Evolutionary conservation across 2,888 invertebrate species (phyloP).

Genomic region (Tholera decimalis): DNA sequence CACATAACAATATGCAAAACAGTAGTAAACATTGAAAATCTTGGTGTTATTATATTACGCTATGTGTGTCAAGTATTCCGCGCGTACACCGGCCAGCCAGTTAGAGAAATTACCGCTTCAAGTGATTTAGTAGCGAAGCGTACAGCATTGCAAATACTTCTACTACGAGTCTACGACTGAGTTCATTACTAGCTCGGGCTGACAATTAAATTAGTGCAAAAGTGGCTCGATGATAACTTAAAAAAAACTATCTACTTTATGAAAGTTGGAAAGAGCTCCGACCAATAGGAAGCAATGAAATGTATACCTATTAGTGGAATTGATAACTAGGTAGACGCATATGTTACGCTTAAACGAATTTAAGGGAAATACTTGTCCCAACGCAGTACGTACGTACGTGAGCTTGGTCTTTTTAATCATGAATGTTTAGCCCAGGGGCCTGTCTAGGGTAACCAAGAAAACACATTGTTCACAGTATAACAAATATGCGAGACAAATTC

Average conservation of each 20-base stretch:
- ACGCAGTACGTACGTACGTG: no score
- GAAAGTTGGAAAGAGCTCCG: background rate
- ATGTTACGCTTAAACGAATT: background rate
- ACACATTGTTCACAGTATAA: no score
- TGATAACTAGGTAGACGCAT: background rate
- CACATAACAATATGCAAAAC: constrained; percentile 39
- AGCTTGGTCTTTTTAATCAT: no score
- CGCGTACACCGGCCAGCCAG: constrained; percentile 46
- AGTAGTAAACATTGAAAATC: constrained; percentile 53
- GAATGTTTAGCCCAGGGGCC: no score
- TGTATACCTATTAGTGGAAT: background rate
- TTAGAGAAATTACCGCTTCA: constrained; percentile 64
- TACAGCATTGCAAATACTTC: constrained; percentile 42
- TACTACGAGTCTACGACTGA: constrained; percentile 7
- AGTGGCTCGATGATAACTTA: constrained; percentile 10
- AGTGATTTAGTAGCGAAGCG: constrained; percentile 56
- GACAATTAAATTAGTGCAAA: constrained; percentile 50
- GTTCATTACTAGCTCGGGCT: constrained; percentile 39
- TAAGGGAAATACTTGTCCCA: no score
- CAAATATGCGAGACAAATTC: background rate
- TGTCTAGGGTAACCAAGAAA: no score
- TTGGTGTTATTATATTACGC: constrained; percentile 51
- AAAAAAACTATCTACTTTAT: background rate
- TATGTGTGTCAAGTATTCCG: constrained; percentile 65
- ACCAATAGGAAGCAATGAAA: background rate